Evolutionary conservation across 2,888 invertebrate genomes (phyloP).

Genomic region (Cataglyphis rosenhaueri): DNA sequence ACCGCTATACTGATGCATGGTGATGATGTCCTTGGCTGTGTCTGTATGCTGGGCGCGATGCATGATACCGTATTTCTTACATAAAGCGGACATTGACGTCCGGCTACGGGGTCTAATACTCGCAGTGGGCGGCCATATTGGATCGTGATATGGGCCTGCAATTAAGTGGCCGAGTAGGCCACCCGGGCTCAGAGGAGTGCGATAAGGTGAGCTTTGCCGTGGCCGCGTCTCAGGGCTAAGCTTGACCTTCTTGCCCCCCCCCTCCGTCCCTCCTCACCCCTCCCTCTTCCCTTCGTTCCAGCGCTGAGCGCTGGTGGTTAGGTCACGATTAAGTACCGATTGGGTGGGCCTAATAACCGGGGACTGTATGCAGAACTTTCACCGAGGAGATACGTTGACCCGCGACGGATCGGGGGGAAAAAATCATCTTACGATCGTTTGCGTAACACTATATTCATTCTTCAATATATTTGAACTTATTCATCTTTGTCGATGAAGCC

Average conservation of each 20-base stretch:
- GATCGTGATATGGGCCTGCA: conserved; percentile 85
- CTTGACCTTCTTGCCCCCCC: conserved; percentile 79
- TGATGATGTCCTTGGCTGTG: conserved; percentile 65
- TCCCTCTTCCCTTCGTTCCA: conserved; percentile 59
- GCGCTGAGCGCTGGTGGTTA: conserved; percentile 75
- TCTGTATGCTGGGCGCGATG: conserved; percentile 55
- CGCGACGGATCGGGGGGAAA: conserved; percentile 44
- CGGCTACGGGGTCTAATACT: conserved; percentile 78
- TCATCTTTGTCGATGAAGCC: not conserved
- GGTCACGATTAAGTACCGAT: conserved; percentile 83
- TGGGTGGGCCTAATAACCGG: conserved; percentile 83
- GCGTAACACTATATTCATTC: conserved; percentile 31
- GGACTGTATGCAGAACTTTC: conserved; percentile 76
- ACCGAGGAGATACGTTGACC: conserved; percentile 68
- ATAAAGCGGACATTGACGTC: conserved; percentile 77
- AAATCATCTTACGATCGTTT: conserved; percentile 63
- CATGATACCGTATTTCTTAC: conserved; percentile 74
- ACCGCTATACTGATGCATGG: not conserved
- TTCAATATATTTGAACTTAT: not conserved
- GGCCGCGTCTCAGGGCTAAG: conserved; percentile 80
- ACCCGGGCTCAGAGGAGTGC: conserved; percentile 84
- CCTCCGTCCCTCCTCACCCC: not conserved
- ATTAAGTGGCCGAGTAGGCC: conserved; percentile 85
- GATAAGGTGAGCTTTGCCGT: conserved; percentile 83
- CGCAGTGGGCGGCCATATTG: conserved; percentile 85